These are phyloP conservation scores for Antheraea yamamai DNA, from an alignment of 2,888 invertebrate genomes.

Conservation along the genomic window DNA sequence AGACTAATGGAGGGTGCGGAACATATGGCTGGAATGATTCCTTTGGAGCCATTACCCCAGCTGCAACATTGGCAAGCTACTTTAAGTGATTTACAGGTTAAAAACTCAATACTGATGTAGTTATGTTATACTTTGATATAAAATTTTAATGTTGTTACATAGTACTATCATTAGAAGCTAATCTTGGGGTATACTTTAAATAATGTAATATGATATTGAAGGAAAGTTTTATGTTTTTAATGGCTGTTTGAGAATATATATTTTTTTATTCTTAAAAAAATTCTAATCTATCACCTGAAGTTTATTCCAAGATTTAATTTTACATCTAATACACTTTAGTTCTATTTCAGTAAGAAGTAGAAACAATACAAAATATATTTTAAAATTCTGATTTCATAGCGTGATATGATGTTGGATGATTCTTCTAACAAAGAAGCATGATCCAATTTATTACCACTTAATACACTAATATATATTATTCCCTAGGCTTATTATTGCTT, in stretches of 20 bases:
- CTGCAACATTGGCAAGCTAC: slow-evolving; percentile 73
- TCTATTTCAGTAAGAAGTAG: too few relatives aligned
- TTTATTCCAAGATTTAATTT: background rate
- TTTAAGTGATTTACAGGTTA: slow-evolving; percentile 67
- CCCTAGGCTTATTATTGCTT: too few relatives aligned
- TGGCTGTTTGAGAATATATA: background rate
- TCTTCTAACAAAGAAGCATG: background rate
- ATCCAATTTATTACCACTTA: background rate
- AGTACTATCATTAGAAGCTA: too few relatives aligned
- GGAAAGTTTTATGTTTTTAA: too few relatives aligned
- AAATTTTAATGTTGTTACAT: background rate
- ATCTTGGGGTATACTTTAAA: too few relatives aligned
- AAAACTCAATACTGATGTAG: background rate
- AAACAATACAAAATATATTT: background rate
- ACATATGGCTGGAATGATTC: slow-evolving; percentile 76
- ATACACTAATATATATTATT: background rate
- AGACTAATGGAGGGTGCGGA: slow-evolving; percentile 75
- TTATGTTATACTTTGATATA: background rate
- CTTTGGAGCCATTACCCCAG: slow-evolving; percentile 75
- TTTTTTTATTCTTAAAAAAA: background rate
- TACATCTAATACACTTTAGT: background rate
- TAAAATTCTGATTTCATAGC: background rate
- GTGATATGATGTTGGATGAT: background rate
- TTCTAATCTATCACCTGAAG: background rate
- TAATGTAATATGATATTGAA: too few relatives aligned